Conservation (phyloP, 2,113 vertebrate genomes). For the Oncorhynchus keta region DNA sequence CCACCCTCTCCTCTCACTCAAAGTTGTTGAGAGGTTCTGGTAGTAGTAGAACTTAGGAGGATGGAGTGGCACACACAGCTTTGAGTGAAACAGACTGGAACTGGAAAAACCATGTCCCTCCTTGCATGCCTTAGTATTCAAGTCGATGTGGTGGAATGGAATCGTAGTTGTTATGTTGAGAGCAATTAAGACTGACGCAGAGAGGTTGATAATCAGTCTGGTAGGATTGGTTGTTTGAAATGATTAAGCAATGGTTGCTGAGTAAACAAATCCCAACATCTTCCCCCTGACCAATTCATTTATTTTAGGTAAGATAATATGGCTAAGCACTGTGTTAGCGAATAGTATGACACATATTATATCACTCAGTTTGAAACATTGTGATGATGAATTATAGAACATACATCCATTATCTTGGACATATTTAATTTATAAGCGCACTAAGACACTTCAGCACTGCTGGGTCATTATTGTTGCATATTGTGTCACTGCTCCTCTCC, state of each 20-base stretch:
- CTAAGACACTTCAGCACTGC: conserved; percentile 71
- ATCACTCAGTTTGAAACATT: conserved; percentile 72
- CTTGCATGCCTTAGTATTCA: conserved; percentile 11
- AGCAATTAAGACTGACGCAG: conserved; percentile 58
- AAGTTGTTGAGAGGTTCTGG: conserved; percentile 6
- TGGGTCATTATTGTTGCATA: conserved; percentile 72
- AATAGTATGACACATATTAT: conserved; percentile 68
- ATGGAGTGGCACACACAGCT: conserved; percentile 17
- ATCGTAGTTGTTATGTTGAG: conserved; percentile 11
- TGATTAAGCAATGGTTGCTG: conserved; percentile 64
- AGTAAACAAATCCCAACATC: conserved; percentile 61
- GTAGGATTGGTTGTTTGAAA: conserved; percentile 64
- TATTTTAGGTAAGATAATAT: conserved; percentile 62
- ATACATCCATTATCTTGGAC: conserved; percentile 76
- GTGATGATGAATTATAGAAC: conserved; percentile 77
- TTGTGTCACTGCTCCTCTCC: conserved; percentile 63
- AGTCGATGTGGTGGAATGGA: conserved; percentile 8
- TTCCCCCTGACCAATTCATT: conserved; percentile 64
- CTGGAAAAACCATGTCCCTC: conserved; percentile 20
- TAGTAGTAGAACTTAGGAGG: conserved; percentile 11
- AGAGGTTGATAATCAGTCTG: conserved; percentile 60
- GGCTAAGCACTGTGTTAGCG: conserved; percentile 74
- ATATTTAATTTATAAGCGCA: conserved; percentile 78
- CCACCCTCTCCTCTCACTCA: conserved; percentile 20
- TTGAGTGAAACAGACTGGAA: neutral